Conservation (phyloP, 1,140 invertebrate species). For the Zaprionus davidi region DNA sequence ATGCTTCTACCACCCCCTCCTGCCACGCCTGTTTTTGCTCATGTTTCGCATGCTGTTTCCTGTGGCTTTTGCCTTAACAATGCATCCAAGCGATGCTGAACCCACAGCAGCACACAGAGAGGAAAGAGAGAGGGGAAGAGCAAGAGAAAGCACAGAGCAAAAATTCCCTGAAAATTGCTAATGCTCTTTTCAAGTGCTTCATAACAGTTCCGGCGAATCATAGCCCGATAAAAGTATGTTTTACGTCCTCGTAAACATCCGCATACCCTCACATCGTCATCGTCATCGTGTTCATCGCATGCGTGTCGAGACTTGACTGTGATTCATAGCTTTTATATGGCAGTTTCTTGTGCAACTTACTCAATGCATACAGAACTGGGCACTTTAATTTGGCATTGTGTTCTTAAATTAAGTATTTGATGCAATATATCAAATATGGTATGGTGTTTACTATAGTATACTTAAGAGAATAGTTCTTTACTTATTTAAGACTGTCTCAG, state of each 20-base stretch:
- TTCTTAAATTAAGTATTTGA: background rate
- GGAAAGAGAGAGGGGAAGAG: background rate
- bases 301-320: background rate
- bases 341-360: background rate
- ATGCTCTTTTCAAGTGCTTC: slow-evolving; percentile 39
- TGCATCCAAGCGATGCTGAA: slow-evolving; percentile 13
- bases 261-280: background rate
- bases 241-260: slow-evolving; percentile 26
- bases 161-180: slow-evolving; percentile 29
- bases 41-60: slow-evolving; percentile 4
- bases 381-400: background rate
- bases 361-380: background rate
- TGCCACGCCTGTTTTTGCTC: background rate
- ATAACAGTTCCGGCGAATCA: slow-evolving; percentile 22
- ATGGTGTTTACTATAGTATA: too few relatives aligned
- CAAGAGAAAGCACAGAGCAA: background rate
- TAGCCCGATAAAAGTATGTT: slow-evolving; percentile 20
- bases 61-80: slow-evolving; percentile 32
- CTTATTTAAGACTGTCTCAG: too few relatives aligned
- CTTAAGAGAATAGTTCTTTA: too few relatives aligned
- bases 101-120: background rate
- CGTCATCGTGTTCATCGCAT: background rate
- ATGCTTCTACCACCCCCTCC: background rate
- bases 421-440: too few relatives aligned
- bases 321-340: slow-evolving; percentile 5